A percentile compares a stretch with the other conserved stretches of the same genome.
phyloP scores from a whole-genome alignment of 2,888 invertebrate species.

The Callyntrura sp. region DNA sequence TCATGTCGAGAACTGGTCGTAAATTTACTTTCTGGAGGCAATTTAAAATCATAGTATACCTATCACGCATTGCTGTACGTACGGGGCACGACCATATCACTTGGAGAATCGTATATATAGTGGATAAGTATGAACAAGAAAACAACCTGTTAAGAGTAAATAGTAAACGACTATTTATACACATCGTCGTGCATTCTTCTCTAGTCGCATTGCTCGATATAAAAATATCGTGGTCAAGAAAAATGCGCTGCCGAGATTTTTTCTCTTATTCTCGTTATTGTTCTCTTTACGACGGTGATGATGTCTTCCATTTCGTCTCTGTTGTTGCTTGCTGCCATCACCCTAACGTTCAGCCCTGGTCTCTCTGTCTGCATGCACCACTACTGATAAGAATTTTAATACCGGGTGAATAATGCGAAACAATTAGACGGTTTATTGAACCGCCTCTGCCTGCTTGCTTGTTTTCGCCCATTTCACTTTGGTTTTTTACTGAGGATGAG shows the following conservation, averaged over 20 bases:
- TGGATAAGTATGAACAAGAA: neutral
- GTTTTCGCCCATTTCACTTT: constrained; percentile 45
- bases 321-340: constrained; percentile 5
- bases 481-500: too few relatives aligned
- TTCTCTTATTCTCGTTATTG: constrained; percentile 30
- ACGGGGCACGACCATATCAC: too few relatives aligned
- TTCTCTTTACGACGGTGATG: constrained; percentile 4
- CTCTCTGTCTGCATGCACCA: neutral
- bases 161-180: constrained; percentile 24
- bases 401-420: constrained; percentile 37
- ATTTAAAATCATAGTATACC: neutral
- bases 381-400: constrained; percentile 32
- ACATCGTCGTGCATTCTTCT: too few relatives aligned
- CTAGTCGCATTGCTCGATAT: constrained; percentile 8
- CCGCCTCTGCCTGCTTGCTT: constrained; percentile 50
- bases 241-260: constrained; percentile 54
- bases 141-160: neutral
- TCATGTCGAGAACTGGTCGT: constrained; percentile 39
- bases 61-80: neutral
- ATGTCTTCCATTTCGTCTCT: neutral
- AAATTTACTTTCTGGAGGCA: constrained; percentile 50
- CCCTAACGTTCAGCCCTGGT: too few relatives aligned
- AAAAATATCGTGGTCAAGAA: constrained; percentile 50
- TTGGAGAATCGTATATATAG: neutral
- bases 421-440: constrained; percentile 62